Evolutionary conservation across 2,888 invertebrate species (phyloP), one percentile per base, ranked within the genome.

Genomic region (Cephonodes hylas): DNA sequence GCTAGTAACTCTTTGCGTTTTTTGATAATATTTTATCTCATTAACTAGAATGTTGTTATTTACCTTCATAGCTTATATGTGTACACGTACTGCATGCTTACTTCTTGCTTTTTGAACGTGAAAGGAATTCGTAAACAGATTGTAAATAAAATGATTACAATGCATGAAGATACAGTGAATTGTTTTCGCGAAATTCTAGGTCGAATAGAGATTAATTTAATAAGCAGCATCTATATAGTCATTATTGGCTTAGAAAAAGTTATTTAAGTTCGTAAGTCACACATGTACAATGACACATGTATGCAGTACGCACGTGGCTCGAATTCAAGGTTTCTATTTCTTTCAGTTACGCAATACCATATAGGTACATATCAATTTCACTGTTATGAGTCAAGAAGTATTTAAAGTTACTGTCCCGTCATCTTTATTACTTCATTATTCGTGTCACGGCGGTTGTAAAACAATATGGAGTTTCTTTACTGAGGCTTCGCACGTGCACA

Each of bases 321-420:
- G 71, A 74, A 75, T 73, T 74, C 72, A 76, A 74, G 76, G 77
- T 81, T 82, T 83, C 81, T 80, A 80, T 80, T 79, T 77, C 75
- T 73, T 61, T 58, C 57, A 46, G 64, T 84, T 83, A 74, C 80
- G 71, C 74, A 82, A 82, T 62, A 45, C 31, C 63, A 62, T 64
- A 68, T 67, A 71, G 69, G 71, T 67, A 72, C 72, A 74, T 75
- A 71, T 76, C 75, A 80, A 75, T 79, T 80, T 77, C 75, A 76
- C 74, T 69, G 18, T 53, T 60, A 53, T 60, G 48, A 25, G 46
- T 25, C 42, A 20, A 53, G 18, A 27, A 38, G 38, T 46, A 15
- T 25, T 48, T n/a, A 31, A 53, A n/a, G 18, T 42, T 42, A 42
- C 42, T 4, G n/a, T 38, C 46, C 10, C 25, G 34, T 38, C 20